A percentile compares a stretch with the other conserved stretches of the same genome.
Evolutionary conservation across 2,113 vertebrate genomes (phyloP).

Genomic region (Spea multiplicata): DNA sequence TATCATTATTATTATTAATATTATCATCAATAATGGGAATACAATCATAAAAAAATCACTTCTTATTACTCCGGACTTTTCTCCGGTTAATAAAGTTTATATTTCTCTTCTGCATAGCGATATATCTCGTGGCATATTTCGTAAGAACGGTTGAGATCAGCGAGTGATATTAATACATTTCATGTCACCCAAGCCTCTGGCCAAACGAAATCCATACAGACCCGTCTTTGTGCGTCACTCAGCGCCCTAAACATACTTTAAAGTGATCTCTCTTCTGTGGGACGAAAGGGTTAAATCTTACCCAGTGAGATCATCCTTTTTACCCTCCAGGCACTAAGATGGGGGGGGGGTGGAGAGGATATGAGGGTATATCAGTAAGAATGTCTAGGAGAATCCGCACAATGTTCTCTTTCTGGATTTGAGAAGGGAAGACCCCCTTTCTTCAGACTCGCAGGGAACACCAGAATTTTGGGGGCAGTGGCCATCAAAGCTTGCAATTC

Average conservation of each 20-base stretch:
- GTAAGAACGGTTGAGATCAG: background rate
- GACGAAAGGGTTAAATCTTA: conserved; percentile 13
- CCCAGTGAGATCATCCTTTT: conserved; percentile 14
- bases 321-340: conserved; percentile 3
- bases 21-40: too few species aligned
- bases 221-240: conserved; percentile 14
- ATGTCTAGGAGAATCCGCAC: conserved; percentile 5
- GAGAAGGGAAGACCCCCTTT: background rate
- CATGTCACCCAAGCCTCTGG: conserved; percentile 17
- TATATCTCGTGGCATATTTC: too few species aligned
- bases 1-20: too few species aligned
- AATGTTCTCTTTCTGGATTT: conserved; percentile 21
- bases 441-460: too few species aligned
- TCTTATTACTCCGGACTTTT: too few species aligned
- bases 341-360: conserved; percentile 11
- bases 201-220: conserved; percentile 6
- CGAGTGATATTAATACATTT: background rate
- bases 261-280: background rate
- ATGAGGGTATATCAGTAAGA: conserved; percentile 17
- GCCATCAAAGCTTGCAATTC: background rate
- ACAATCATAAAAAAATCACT: too few species aligned
- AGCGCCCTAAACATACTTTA: background rate
- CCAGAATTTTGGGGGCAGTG: background rate
- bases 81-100: too few species aligned
- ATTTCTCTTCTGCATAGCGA: too few species aligned